A percentile compares a stretch with the other conserved stretches of the same genome.
Evolutionary conservation across 2,797 vertebrate species (phyloP).

Genomic region (Steatocranus sp.): DNA sequence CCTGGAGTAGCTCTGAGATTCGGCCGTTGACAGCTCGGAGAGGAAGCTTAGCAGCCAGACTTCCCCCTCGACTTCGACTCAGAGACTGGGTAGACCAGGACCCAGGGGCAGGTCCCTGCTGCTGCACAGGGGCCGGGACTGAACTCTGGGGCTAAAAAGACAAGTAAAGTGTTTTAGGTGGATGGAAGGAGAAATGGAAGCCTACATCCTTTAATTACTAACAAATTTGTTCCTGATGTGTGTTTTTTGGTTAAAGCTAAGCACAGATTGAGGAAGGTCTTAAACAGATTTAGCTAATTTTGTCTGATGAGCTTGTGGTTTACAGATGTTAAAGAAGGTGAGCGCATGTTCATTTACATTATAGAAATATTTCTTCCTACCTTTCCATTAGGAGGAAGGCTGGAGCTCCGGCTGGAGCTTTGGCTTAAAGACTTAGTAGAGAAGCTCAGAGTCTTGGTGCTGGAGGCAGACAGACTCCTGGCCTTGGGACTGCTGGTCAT

Average conservation of each 20-base stretch:
- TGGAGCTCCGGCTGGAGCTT: conserved; percentile 85
- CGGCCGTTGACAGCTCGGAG: conserved; percentile 90
- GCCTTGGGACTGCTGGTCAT: conserved; percentile 92
- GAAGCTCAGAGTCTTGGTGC: conserved; percentile 94
- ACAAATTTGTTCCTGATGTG: too few relatives aligned
- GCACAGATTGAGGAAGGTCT: not conserved
- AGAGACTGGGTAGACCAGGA: conserved; percentile 98
- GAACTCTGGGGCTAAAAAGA: conserved; percentile 48
- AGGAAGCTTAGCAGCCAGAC: conserved; percentile 87
- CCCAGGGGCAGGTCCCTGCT: conserved; percentile 53
- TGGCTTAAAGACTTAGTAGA: conserved; percentile 97
- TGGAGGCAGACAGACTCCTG: conserved; percentile 87
- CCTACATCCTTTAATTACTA: not conserved
- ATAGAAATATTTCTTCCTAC: conserved; percentile 13
- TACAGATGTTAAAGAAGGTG: not conserved
- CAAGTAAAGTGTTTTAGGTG: not conserved
- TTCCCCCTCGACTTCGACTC: conserved; percentile 85
- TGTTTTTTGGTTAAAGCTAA: not conserved
- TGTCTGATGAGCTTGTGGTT: not conserved
- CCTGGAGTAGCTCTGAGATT: conserved; percentile 94
- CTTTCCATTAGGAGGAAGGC: conserved; percentile 85
- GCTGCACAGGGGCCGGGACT: conserved; percentile 41
- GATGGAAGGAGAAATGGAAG: not conserved
- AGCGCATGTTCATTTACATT: not conserved
- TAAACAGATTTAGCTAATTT: not conserved